Conservation (phyloP, 2,113 vertebrate species). For the Hystrix brachyura region DNA sequence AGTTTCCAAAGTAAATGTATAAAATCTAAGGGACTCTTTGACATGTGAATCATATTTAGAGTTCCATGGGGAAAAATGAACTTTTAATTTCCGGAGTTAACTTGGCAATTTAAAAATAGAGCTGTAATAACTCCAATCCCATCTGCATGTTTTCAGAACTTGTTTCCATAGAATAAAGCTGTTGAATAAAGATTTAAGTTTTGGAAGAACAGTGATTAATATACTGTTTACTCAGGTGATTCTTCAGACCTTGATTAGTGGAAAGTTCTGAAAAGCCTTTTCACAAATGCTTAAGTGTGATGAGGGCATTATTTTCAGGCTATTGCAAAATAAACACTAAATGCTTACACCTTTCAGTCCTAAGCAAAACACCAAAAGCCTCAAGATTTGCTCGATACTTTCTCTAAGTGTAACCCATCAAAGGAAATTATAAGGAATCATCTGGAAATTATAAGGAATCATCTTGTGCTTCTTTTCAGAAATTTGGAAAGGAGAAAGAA, state of each 20-base stretch:
- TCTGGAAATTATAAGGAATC: neutral
- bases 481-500: constrained; percentile 30
- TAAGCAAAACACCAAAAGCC: constrained; percentile 23
- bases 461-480: neutral
- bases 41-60: constrained; percentile 59
- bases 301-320: neutral
- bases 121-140: neutral
- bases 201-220: constrained; percentile 39
- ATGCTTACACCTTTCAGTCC: constrained; percentile 6
- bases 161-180: constrained; percentile 45
- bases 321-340: constrained; percentile 43
- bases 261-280: constrained; percentile 37
- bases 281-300: neutral
- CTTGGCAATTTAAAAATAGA: constrained; percentile 67
- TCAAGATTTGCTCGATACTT: constrained; percentile 42
- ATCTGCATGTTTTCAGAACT: constrained; percentile 24
- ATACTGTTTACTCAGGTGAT: constrained; percentile 20
- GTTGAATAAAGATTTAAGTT: constrained; percentile 41
- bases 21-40: constrained; percentile 63
- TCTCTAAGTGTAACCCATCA: neutral
- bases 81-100: constrained; percentile 67
- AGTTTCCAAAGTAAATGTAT: constrained; percentile 66
- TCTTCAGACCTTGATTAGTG: constrained; percentile 34
- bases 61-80: constrained; percentile 30
- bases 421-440: neutral